Base-by-base conservation (phyloP, 2,888 invertebrate species). In the Drosophila acutilabella region DNA sequence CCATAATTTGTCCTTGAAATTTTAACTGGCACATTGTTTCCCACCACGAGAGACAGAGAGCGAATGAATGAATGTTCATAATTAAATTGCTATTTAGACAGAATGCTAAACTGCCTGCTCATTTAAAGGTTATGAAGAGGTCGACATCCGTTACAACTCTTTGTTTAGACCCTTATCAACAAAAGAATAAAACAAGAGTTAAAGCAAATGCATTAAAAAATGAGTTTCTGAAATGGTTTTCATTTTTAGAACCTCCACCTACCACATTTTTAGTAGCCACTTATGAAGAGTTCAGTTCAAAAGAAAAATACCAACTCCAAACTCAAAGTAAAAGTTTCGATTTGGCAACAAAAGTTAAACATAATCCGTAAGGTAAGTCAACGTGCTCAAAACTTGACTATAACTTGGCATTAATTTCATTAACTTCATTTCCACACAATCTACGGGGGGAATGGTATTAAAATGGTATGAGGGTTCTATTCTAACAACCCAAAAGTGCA, bases 1-100 rank as follows among this genome's bases (percentile, higher is more conserved):
- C 69, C 73, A 86, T 74, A 80, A 88, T 88, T 83, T 86, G 88
- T 83, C 87, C 89, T 86, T 83, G 78, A 83, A 76, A 30, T 30
- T 73, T 69, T 64, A 71, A 64, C 58, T 53, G 54, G 68, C 62
- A 45, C 64, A 74, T 64, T 77, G 61, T 61, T 54, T 36, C 16
- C 41, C 48, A n/a, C 18, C 45, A 14, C 42, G 50, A 51, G 11
- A 13, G 13, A 13, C 14, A 8, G 30, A 10, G 14, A 38, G 30
- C 13, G 16, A 10, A 5, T 0, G 62, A 30, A 45, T 54, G 75
- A 40, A 66, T 72, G 78, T 71, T 88, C 75, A 88, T 83, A 83
- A 83, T 83, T 88, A 83, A 86, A 83, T 83, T 78, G 73, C 73
- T 88, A 78, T 80, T 80, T 82, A 69, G 72, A 64, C 58, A 48